Evolutionary conservation across 2,888 invertebrate genomes (phyloP).

Genomic region (Entomobrya proxima): DNA sequence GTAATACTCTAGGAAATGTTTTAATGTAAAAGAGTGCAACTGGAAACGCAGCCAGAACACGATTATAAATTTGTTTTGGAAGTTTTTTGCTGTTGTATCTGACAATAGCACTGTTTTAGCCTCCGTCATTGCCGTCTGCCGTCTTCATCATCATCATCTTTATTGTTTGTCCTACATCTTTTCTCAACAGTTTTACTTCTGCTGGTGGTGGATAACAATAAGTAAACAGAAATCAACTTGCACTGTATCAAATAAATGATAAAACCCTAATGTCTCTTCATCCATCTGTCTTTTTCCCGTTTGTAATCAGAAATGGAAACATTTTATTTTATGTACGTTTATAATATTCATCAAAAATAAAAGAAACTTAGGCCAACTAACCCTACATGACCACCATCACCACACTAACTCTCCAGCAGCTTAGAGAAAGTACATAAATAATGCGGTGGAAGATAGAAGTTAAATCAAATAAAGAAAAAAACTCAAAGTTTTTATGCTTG

Average conservation of each 20-base stretch:
- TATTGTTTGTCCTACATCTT: conserved; percentile 30
- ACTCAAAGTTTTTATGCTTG: conserved; percentile 49
- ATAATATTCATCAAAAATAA: conserved; percentile 2
- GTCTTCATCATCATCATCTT: conserved; percentile 16
- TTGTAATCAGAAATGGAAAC: conserved; percentile 38
- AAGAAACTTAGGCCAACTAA: too few relatives aligned
- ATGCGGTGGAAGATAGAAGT: conserved; percentile 26
- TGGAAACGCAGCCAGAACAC: not conserved
- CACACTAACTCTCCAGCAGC: not conserved
- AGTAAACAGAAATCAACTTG: conserved; percentile 61
- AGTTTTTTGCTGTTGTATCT: conserved; percentile 8
- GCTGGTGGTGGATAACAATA: conserved; percentile 54
- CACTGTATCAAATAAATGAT: conserved; percentile 57
- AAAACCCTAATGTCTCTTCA: conserved; percentile 22
- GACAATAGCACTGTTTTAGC: not conserved
- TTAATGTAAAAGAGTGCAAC: not conserved
- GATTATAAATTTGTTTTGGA: not conserved
- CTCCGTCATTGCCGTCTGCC: conserved; percentile 2
- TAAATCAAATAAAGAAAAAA: conserved; percentile 59
- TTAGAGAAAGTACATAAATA: conserved; percentile 11
- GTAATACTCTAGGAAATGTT: not conserved
- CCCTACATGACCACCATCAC: not conserved
- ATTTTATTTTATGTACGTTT: conserved; percentile 18
- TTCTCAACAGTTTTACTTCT: too few relatives aligned
- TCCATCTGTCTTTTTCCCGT: conserved; percentile 27